phyloP scores from a whole-genome alignment of 1,140 invertebrate species.

The Aphelinus certus region DNA sequence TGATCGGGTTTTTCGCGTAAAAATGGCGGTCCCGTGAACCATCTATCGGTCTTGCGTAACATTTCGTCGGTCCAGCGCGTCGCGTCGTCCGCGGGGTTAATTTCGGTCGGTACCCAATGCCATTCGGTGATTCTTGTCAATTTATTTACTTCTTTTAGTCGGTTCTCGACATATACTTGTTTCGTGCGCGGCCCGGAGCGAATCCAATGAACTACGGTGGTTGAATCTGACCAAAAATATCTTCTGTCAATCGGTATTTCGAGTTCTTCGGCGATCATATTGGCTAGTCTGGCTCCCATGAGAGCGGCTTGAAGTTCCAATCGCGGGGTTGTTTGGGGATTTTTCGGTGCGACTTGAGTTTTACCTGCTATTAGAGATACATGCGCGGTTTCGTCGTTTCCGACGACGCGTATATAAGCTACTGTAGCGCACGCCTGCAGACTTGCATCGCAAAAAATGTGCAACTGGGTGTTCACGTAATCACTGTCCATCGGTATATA shows the following conservation, averaged over 20 bases:
- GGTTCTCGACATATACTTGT: slow-evolving; percentile 49
- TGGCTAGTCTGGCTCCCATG: neutral
- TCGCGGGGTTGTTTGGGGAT: neutral
- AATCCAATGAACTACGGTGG: slow-evolving; percentile 51
- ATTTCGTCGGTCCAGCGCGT: neutral
- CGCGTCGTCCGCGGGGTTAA: slow-evolving; percentile 56
- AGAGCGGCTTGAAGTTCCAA: slow-evolving; percentile 6
- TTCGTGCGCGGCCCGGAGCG: slow-evolving; percentile 15
- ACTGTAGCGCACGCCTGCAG: neutral
- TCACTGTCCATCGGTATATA: neutral
- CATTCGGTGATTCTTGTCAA: slow-evolving; percentile 48
- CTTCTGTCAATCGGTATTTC: neutral
- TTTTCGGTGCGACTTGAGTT: neutral
- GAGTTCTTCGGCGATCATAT: neutral
- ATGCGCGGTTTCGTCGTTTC: neutral
- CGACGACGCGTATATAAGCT: neutral
- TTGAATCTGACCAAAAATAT: slow-evolving; percentile 53
- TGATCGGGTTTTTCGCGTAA: neutral
- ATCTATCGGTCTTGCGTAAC: neutral
- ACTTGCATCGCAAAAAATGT: slow-evolving; percentile 5
- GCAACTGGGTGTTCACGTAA: neutral
- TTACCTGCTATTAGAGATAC: slow-evolving; percentile 2
- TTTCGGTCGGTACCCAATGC: slow-evolving; percentile 54
- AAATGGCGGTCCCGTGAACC: slow-evolving; percentile 44
- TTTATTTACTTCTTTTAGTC: slow-evolving; percentile 52